phyloP scores from a whole-genome alignment of 1,140 invertebrate species.

The Parapsyche elsis region DNA sequence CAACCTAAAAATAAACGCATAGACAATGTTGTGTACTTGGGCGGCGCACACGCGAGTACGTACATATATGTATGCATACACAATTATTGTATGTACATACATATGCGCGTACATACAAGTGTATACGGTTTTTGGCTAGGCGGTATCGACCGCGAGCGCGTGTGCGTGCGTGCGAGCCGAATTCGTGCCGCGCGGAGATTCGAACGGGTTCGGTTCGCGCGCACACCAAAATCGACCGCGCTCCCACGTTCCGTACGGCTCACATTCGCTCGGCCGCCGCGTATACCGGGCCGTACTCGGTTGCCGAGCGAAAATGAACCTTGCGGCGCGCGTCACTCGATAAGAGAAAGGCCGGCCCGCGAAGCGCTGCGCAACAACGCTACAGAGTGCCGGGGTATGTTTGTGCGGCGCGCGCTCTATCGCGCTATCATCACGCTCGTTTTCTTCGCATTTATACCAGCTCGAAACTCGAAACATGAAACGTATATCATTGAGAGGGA shows the following conservation, averaged over 20 bases:
- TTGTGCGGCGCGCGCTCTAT: too few relatives aligned
- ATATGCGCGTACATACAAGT: not conserved
- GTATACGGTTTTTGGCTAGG: not conserved
- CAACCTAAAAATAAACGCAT: not conserved
- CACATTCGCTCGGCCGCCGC: constrained; percentile 40
- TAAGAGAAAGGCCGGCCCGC: constrained; percentile 55
- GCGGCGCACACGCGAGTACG: too few relatives aligned
- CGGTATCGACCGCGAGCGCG: constrained; percentile 22
- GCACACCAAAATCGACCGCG: constrained; percentile 46
- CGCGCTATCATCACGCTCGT: not conserved
- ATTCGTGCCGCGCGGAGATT: constrained; percentile 24
- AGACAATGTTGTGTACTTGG: not conserved
- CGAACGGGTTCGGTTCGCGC: constrained; percentile 3
- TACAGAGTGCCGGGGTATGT: not conserved
- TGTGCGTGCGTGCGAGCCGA: constrained; percentile 37
- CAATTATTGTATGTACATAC: not conserved
- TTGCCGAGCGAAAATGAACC: constrained; percentile 49
- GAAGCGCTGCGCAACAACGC: not conserved
- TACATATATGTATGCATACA: not conserved
- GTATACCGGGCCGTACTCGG: not conserved
- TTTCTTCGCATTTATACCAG: too few relatives aligned
- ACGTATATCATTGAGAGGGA: too few relatives aligned
- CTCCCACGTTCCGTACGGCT: constrained; percentile 51
- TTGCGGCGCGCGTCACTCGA: constrained; percentile 39
- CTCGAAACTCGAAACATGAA: too few relatives aligned